Evolutionary conservation across 1,140 invertebrate species (phyloP).

Genomic region (Aphaenogaster ashmeadi): DNA sequence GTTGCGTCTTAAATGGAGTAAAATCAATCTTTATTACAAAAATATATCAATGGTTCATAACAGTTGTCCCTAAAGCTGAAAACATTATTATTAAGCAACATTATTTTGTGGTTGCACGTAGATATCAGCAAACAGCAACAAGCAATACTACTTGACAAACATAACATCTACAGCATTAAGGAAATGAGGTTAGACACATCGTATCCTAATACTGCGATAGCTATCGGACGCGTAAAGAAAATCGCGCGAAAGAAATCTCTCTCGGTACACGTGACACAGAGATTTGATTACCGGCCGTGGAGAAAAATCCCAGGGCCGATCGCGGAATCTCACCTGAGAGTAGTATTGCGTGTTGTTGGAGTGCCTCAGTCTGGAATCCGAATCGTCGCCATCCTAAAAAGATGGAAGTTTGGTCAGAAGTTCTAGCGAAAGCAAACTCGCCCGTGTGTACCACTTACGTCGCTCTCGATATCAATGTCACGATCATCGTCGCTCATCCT

Average conservation of each 20-base stretch:
- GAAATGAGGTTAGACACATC: neutral
- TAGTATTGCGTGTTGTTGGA: slow-evolving; percentile 88
- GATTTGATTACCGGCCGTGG: neutral
- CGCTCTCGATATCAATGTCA: slow-evolving; percentile 97
- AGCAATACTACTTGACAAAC: neutral
- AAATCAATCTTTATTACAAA: neutral
- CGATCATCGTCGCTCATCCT: slow-evolving; percentile 96
- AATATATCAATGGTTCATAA: neutral
- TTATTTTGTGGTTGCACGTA: neutral
- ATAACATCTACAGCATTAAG: neutral
- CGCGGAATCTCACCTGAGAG: slow-evolving; percentile 86
- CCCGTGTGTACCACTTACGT: slow-evolving; percentile 89
- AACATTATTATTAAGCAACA: too few species aligned
- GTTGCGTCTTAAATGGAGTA: neutral
- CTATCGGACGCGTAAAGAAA: neutral
- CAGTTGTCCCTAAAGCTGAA: neutral
- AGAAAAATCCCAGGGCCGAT: neutral
- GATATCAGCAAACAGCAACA: neutral
- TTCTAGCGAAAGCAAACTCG: neutral
- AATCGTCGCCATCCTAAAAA: slow-evolving; percentile 90
- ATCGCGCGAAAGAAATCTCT: neutral
- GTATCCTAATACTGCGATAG: neutral
- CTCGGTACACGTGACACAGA: neutral
- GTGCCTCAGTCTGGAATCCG: slow-evolving; percentile 88
- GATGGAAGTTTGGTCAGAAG: slow-evolving; percentile 16